phyloP scores from a whole-genome alignment of 2,797 vertebrate species.

The Acrossocheilus wenchowensis region DNA sequence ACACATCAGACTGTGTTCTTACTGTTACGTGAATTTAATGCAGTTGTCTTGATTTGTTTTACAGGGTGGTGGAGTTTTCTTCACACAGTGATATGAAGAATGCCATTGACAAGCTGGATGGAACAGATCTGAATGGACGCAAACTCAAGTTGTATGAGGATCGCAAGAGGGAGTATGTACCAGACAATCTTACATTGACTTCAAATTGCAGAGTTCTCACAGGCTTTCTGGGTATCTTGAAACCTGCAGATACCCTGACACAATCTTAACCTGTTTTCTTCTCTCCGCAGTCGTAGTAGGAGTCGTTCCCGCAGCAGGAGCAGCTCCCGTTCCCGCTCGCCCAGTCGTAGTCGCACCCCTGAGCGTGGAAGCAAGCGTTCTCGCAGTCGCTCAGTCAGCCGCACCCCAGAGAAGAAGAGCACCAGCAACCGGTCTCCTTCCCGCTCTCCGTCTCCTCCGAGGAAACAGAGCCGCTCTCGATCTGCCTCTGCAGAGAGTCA shows the following conservation, averaged over 20 bases:
- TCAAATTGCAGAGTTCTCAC: not conserved
- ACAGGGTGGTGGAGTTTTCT: conserved; percentile 92
- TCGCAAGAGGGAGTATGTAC: conserved; percentile 83
- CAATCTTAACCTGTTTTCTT: not conserved
- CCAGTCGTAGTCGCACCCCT: conserved; percentile 76
- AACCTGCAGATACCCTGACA: not conserved
- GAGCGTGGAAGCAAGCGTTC: conserved; percentile 62
- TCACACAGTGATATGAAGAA: conserved; percentile 93
- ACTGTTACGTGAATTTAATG: not conserved
- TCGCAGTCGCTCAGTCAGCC: conserved; percentile 82
- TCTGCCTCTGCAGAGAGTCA: conserved; percentile 81
- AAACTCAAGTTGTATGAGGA: conserved; percentile 92
- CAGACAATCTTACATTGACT: not conserved
- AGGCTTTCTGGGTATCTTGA: not conserved
- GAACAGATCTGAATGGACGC: conserved; percentile 90
- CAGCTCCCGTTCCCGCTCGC: conserved; percentile 78
- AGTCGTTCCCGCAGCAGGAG: conserved; percentile 89
- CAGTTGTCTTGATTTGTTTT: not conserved
- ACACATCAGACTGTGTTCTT: not conserved
- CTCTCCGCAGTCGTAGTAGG: conserved; percentile 72
- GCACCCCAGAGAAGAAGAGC: conserved; percentile 88
- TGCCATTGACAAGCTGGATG: conserved; percentile 89
- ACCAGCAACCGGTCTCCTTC: conserved; percentile 79
- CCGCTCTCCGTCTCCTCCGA: conserved; percentile 60
- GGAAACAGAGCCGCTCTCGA: conserved; percentile 75